Percentiles rank a stretch among this genome's conserved stretches.
phyloP scores from a whole-genome alignment of 2,888 invertebrate genomes.

The Dryomyza anilis region DNA sequence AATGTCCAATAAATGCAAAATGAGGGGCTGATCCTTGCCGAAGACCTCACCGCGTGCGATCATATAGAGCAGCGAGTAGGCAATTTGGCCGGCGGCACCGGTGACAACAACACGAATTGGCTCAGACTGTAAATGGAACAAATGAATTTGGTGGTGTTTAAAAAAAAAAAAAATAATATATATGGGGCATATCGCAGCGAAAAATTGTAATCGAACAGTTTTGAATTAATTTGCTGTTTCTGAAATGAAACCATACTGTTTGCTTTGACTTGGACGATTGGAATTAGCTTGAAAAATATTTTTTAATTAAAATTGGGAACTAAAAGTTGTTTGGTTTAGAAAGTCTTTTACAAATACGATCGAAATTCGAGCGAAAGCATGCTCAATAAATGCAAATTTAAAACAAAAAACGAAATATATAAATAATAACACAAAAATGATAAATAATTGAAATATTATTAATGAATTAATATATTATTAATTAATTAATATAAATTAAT shows the following conservation, averaged over 20 bases:
- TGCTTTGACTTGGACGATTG: no score
- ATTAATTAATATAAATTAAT: background rate
- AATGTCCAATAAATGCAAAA: constrained; percentile 91
- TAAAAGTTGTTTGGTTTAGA: no score
- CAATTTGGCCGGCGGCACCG: constrained; percentile 99
- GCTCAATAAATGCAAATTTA: no score
- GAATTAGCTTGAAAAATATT: no score
- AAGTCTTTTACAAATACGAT: no score
- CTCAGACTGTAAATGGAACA: constrained; percentile 67
- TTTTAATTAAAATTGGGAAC: no score
- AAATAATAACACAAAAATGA: background rate
- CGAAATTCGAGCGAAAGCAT: no score
- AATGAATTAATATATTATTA: background rate
- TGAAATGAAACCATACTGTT: no score
- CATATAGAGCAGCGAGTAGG: constrained; percentile 93
- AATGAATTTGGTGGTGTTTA: constrained; percentile 13
- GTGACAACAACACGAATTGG: constrained; percentile 94
- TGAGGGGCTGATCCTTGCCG: constrained; percentile 84
- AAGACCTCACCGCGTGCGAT: constrained; percentile 96
- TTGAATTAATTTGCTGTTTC: no score
- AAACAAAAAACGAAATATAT: no score
- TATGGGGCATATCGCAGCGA: no score
- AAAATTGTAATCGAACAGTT: no score
- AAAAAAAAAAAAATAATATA: background rate
- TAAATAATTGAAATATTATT: background rate